These are phyloP conservation scores for Ormyrus thymus DNA, from an alignment of 2,888 invertebrate genomes.

Conservation along the genomic window DNA sequence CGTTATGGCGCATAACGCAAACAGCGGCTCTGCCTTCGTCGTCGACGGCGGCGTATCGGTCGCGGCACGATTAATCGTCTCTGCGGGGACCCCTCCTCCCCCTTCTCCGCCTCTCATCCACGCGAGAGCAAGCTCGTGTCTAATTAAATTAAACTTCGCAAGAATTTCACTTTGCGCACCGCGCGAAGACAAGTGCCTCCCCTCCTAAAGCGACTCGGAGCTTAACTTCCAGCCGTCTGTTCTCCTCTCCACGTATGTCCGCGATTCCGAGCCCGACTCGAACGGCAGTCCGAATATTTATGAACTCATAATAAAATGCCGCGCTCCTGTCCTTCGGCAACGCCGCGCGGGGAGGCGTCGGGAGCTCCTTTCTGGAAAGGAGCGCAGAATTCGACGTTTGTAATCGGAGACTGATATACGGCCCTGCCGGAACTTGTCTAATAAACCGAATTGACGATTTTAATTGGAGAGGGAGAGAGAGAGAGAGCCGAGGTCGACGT, in stretches of 20 bases:
- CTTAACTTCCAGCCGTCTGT: not conserved
- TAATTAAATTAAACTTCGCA: conserved; percentile 54
- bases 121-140: not conserved
- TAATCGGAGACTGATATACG: conserved; percentile 26
- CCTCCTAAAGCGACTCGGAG: not conserved
- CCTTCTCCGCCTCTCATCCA: no score
- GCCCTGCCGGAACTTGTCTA: conserved; percentile 37
- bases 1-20: not conserved
- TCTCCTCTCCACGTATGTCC: not conserved
- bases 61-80: conserved; percentile 47
- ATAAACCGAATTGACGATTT: conserved; percentile 42
- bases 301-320: conserved; percentile 45
- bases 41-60: conserved; percentile 5
- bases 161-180: conserved; percentile 55
- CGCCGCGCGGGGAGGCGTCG: not conserved
- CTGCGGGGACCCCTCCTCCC: not conserved
- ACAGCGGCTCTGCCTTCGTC: not conserved
- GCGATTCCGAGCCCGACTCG: no score
- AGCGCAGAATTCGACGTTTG: not conserved
- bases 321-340: not conserved
- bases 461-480: conserved; percentile 13
- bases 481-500: no score
- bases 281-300: conserved; percentile 20
- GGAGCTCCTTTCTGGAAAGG: not conserved
- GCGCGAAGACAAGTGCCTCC: conserved; percentile 24